Evolutionary conservation across 2,113 vertebrate genomes (phyloP).

Genomic region (Proterorhinus semilunaris): DNA sequence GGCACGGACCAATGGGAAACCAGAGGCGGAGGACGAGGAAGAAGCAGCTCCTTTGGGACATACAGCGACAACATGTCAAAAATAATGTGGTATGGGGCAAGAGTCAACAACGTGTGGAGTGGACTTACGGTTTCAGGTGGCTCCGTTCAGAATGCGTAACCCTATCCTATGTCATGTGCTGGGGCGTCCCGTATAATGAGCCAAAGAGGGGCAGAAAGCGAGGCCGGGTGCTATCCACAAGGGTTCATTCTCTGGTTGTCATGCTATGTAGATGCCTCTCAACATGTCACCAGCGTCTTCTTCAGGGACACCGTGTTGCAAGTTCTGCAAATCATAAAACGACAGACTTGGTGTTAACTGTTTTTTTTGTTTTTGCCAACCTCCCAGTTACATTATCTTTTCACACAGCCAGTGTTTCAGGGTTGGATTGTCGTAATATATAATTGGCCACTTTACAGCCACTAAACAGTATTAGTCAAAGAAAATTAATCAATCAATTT

Average conservation of each 20-base stretch:
- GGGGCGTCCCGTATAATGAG: constrained; percentile 46
- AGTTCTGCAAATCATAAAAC: not conserved
- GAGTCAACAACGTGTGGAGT: constrained; percentile 21
- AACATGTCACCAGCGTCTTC: constrained; percentile 20
- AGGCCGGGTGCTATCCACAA: constrained; percentile 30
- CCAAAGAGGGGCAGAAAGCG: constrained; percentile 32
- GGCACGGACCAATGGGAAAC: constrained; percentile 42
- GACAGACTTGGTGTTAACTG: not conserved
- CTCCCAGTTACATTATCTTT: not conserved
- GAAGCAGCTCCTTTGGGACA: constrained; percentile 29
- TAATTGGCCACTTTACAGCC: not conserved
- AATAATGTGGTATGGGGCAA: constrained; percentile 34
- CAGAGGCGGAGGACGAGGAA: constrained; percentile 15
- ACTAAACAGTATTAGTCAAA: not conserved
- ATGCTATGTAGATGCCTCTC: constrained; percentile 58
- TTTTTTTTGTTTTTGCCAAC: not conserved
- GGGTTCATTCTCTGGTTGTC: constrained; percentile 39
- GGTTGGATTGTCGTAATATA: not conserved
- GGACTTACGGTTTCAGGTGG: constrained; percentile 34
- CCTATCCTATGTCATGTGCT: constrained; percentile 49
- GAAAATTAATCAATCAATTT: not conserved
- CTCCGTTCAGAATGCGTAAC: constrained; percentile 53
- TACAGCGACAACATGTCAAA: constrained; percentile 46
- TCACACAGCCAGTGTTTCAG: not conserved
- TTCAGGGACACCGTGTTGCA: not conserved